phyloP scores from a whole-genome alignment of 23 tunicate genomes.

The Halocynthia aurantium region DNA sequence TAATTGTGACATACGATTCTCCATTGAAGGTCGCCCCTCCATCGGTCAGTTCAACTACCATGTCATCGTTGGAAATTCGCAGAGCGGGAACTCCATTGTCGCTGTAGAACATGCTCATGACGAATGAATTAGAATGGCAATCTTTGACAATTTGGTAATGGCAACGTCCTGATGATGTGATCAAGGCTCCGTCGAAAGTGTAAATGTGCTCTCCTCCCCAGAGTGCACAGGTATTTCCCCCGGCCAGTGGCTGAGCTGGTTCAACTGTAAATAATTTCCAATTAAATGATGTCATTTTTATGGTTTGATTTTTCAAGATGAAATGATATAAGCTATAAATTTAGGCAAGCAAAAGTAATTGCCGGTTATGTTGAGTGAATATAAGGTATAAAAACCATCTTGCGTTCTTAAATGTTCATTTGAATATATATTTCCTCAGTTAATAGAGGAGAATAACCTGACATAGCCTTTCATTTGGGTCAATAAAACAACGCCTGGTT shows the following conservation, averaged over 20 bases:
- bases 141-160: constrained; percentile 57
- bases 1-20: constrained; percentile 28
- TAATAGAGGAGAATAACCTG: too few species aligned
- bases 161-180: constrained; percentile 54
- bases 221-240: constrained; percentile 43
- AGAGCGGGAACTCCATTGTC: constrained; percentile 20
- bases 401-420: too few species aligned
- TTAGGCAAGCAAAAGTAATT: too few species aligned
- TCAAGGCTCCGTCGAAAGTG: constrained; percentile 77
- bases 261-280: too few species aligned
- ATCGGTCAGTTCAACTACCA: constrained; percentile 15
- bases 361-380: too few species aligned
- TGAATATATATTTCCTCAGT: too few species aligned
- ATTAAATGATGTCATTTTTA: too few species aligned
- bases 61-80: constrained; percentile 24
- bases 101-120: constrained; percentile 27
- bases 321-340: too few species aligned
- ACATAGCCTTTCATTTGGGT: too few species aligned
- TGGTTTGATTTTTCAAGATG: too few species aligned
- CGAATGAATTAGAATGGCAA: constrained; percentile 42
- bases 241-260: background rate
- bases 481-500: too few species aligned
- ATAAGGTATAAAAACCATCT: too few species aligned
- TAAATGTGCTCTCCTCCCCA: constrained; percentile 64
- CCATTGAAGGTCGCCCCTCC: constrained; percentile 45